phyloP scores from a whole-genome alignment of 2,113 vertebrate genomes.

The Aix galericulata region DNA sequence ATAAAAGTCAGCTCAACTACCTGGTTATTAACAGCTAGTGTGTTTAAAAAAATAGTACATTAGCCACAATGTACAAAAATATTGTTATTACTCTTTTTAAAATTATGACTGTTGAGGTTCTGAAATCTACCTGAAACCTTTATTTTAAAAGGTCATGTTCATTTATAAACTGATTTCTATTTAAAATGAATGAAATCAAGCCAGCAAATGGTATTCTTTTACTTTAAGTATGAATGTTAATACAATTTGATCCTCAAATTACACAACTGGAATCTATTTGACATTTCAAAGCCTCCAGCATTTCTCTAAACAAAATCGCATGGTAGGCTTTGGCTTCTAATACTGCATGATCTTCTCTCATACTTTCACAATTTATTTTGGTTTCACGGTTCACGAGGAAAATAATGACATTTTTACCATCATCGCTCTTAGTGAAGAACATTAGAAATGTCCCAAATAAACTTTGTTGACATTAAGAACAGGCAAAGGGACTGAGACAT shows the following conservation, averaged over 20 bases:
- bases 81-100: neutral
- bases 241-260: constrained; percentile 55
- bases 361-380: constrained; percentile 13
- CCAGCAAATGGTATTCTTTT: constrained; percentile 28
- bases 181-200: constrained; percentile 30
- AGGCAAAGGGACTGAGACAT: neutral
- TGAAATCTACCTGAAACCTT: constrained; percentile 34
- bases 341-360: neutral
- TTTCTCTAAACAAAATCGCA: constrained; percentile 53
- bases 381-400: neutral
- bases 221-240: constrained; percentile 31
- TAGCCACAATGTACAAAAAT: neutral
- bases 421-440: neutral
- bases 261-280: constrained; percentile 47
- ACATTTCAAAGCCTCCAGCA: constrained; percentile 48
- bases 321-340: constrained; percentile 38
- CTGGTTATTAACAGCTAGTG: neutral
- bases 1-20: neutral
- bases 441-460: constrained; percentile 2
- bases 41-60: neutral
- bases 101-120: neutral
- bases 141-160: constrained; percentile 26
- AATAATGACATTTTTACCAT: neutral
- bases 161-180: constrained; percentile 27
- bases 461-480: neutral